These are phyloP conservation scores for Leucophora obtusa DNA, from an alignment of 2,888 invertebrate genomes.

Conservation along the genomic window DNA sequence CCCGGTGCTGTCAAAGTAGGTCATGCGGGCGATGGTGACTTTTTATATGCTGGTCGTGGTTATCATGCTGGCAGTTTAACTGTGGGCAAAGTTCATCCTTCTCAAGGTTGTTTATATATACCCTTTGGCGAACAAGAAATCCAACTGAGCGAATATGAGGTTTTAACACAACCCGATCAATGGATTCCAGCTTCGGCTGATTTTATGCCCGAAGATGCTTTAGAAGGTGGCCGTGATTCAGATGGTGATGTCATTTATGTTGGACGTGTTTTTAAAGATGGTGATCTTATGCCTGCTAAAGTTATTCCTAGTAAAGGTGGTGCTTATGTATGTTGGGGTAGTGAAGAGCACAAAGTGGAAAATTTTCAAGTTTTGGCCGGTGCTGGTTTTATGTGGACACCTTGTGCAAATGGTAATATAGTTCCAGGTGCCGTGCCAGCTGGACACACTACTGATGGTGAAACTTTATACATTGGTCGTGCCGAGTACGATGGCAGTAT, in stretches of 20 bases:
- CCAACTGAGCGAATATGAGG: constrained; percentile 78
- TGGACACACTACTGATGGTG: constrained; percentile 79
- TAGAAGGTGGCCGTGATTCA: constrained; percentile 69
- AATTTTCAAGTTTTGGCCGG: constrained; percentile 78
- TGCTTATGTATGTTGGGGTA: constrained; percentile 80
- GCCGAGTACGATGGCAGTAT: constrained; percentile 78
- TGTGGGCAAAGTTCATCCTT: constrained; percentile 84
- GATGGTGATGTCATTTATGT: constrained; percentile 71
- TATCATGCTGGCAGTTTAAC: constrained; percentile 84
- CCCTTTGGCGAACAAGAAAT: constrained; percentile 79
- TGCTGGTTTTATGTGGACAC: constrained; percentile 71
- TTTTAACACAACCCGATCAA: constrained; percentile 71
- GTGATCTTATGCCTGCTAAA: constrained; percentile 81
- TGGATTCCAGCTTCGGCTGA: constrained; percentile 70
- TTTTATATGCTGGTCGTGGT: constrained; percentile 84
- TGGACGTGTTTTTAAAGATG: constrained; percentile 69
- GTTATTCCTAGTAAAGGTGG: constrained; percentile 80
- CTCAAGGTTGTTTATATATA: constrained; percentile 79
- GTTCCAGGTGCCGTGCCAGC: constrained; percentile 68
- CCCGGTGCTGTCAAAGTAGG: constrained; percentile 84
- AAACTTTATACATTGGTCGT: constrained; percentile 80
- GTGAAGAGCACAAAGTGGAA: constrained; percentile 79
- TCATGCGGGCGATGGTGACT: constrained; percentile 83
- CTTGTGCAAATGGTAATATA: constrained; percentile 67
- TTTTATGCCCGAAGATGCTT: constrained; percentile 70